Evolutionary conservation across 2,113 vertebrate genomes (phyloP).

Genomic region (Mesitornis unicolor): DNA sequence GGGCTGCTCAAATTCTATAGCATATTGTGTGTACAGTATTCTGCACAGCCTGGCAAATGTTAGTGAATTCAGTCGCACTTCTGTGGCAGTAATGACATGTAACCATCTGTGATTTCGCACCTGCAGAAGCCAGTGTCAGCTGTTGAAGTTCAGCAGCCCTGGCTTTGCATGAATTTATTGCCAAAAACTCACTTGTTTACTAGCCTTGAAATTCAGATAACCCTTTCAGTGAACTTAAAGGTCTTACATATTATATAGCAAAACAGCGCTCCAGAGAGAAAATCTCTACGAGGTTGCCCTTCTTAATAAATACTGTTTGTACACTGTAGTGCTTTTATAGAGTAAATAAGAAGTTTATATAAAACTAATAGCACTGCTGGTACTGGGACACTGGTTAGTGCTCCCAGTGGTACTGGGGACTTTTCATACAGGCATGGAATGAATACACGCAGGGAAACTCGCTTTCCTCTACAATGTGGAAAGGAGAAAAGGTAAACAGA

Average conservation of each 20-base stretch:
- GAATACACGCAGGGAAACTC: background rate
- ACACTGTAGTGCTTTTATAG: background rate
- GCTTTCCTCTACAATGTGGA: background rate
- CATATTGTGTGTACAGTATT: constrained; percentile 57
- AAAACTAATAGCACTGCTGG: background rate
- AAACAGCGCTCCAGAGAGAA: background rate
- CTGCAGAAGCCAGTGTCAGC: constrained; percentile 67
- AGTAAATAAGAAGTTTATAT: background rate
- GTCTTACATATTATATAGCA: background rate
- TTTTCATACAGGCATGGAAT: background rate
- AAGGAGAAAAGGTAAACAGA: background rate
- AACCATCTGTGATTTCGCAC: constrained; percentile 69
- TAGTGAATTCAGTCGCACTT: constrained; percentile 67
- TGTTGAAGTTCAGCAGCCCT: constrained; percentile 64
- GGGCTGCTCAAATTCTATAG: constrained; percentile 34
- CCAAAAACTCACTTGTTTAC: constrained; percentile 22
- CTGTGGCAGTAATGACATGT: constrained; percentile 68
- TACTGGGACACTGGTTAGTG: background rate
- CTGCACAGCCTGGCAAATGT: constrained; percentile 64
- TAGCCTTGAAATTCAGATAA: constrained; percentile 47
- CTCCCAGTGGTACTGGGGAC: background rate
- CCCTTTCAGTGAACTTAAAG: constrained; percentile 12
- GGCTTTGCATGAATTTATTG: constrained; percentile 49
- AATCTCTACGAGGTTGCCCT: background rate
- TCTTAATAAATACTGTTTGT: background rate